Evolutionary conservation across 2,113 vertebrate genomes (phyloP), one percentile per base, ranked within the genome.

Genomic region (Cinclus mexicanus): DNA sequence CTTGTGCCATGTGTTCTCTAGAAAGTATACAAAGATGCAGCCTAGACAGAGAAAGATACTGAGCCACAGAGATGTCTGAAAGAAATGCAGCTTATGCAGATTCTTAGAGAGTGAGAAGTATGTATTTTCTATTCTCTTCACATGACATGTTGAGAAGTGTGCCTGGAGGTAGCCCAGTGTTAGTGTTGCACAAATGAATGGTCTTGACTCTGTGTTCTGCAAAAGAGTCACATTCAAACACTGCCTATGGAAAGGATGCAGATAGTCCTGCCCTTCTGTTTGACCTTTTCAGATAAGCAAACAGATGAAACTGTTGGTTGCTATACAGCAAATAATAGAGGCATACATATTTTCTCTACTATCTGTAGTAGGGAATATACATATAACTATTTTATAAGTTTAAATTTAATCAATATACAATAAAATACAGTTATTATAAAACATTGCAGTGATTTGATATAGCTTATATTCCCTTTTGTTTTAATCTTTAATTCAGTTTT

Each of bases 101-200:
- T 65, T 78, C 39, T 71, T 68, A 11, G 47, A 52, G 65, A 46
- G 56, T 41, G 49, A 50, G 26, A 42, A 80, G 28, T 56, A n/a
- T 0, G 0, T 41, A 0, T 70, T 80, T 83, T 77, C 23, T 49
- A 0, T 77, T 80, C 18, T 37, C 20, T 35, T 49, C 3, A 1
- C 35, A 8, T 39, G 64, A 18, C 4, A 4, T 69, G 50, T 50
- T 50, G 25, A 44, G 29, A 69, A 83, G 72, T 5, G 14, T 82
- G 67, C 75, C 35, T 33, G 46, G 57, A 60, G 63, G 41, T 63
- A 28, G 25, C 39, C 56, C 4, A 23, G 12, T 82, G 35, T 67
- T 26, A 49, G 25, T 21, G 47, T 63, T 76, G 53, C 57, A 35
- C 31, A 76, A 55, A 24, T 16, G 12, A 74, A 14, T 19, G 37